Percentiles rank a stretch among this genome's conserved stretches.
Evolutionary conservation across 2,888 invertebrate species (phyloP).

Genomic region (Nomada fabriciana): DNA sequence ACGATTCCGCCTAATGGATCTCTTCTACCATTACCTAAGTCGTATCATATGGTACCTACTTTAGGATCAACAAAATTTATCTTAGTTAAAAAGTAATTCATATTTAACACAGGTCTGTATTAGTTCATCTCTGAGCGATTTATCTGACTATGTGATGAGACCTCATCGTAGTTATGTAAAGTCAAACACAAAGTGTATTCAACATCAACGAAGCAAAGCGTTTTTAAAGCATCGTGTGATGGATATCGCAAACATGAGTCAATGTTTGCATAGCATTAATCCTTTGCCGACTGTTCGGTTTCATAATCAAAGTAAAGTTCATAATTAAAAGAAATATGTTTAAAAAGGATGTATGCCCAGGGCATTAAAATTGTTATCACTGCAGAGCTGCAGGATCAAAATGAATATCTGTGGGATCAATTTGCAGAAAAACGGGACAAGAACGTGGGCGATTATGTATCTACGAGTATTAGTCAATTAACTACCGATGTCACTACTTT

Average conservation of each 20-base stretch:
- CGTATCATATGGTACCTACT: conserved; percentile 69
- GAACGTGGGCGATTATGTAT: conserved; percentile 49
- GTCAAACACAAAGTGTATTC: conserved; percentile 41
- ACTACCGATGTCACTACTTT: conserved; percentile 62
- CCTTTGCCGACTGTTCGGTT: conserved; percentile 19
- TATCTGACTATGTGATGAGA: conserved; percentile 66
- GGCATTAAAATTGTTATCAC: conserved; percentile 55
- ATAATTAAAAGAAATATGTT: conserved; percentile 27
- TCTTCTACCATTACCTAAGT: conserved; percentile 64
- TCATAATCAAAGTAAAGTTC: conserved; percentile 25
- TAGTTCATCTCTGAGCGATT: conserved; percentile 72
- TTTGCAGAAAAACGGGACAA: conserved; percentile 48
- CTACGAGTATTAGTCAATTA: conserved; percentile 59
- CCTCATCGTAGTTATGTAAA: conserved; percentile 44
- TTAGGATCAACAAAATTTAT: conserved; percentile 18
- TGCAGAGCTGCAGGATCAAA: conserved; percentile 68
- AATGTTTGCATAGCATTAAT: conserved; percentile 16
- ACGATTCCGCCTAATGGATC: conserved; percentile 73
- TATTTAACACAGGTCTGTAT: conserved; percentile 61
- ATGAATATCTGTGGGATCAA: conserved; percentile 65
- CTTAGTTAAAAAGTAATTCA: conserved; percentile 21
- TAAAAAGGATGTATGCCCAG: conserved; percentile 60
- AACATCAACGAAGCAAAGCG: conserved; percentile 25
- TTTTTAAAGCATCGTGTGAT: conserved; percentile 16
- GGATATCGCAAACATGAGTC: conserved; percentile 25